A percentile compares a stretch with the other conserved stretches of the same genome.
These are phyloP conservation scores for Meriones psammophilus DNA, from an alignment of 2,797 vertebrate genomes.

Conservation along the genomic window DNA sequence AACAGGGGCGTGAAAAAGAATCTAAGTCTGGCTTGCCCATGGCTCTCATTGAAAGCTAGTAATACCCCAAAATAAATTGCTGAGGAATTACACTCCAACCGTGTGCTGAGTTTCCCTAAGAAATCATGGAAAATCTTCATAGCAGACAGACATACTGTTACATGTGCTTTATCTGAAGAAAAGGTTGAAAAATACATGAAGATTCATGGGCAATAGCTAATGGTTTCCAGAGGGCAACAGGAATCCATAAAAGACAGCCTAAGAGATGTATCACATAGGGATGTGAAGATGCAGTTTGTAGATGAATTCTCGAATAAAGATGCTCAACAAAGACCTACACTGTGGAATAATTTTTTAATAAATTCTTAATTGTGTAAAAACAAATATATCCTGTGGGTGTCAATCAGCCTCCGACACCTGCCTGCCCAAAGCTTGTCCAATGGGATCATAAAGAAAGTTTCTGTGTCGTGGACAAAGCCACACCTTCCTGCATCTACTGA, in stretches of 20 bases:
- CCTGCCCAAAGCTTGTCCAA: constrained; percentile 19
- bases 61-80: background rate
- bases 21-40: background rate
- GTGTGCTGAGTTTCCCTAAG: background rate
- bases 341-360: background rate
- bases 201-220: background rate
- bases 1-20: background rate
- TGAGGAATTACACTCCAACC: background rate
- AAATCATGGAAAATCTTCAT: constrained; percentile 26
- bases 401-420: background rate
- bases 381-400: background rate
- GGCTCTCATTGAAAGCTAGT: background rate
- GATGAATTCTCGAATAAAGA: background rate
- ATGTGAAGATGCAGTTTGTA: background rate
- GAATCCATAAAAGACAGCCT: background rate
- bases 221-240: background rate
- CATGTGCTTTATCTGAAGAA: constrained; percentile 16
- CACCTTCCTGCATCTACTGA: background rate
- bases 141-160: background rate
- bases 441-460: background rate
- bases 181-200: constrained; percentile 4
- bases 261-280: background rate
- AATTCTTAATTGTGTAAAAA: background rate
- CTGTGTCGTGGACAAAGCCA: background rate
- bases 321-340: background rate